A percentile compares a stretch with the other conserved stretches of the same genome.
Conservation (phyloP, 1,140 invertebrate species). For the Parasteatoda tepidariorum region DNA sequence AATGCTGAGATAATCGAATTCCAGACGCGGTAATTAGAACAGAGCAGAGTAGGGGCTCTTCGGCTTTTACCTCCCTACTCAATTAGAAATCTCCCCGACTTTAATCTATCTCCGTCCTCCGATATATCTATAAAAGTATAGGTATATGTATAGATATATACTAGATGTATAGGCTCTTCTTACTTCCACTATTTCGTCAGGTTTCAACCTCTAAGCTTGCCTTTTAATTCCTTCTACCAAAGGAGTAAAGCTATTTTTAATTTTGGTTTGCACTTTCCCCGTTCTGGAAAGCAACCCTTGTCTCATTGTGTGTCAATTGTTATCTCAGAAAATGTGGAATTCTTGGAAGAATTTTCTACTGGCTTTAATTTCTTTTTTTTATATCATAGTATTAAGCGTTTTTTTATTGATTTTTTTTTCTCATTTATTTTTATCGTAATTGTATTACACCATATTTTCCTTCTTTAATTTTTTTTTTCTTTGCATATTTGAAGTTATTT, state of each 20-base stretch:
- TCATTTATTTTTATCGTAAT: no score
- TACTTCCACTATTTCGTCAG: constrained; percentile 19
- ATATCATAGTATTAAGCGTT: no score
- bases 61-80: constrained; percentile 50
- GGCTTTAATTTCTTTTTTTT: no score
- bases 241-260: constrained; percentile 29
- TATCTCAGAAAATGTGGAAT: not conserved
- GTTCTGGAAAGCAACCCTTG: not conserved
- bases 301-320: not conserved
- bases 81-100: constrained; percentile 56
- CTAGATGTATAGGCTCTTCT: constrained; percentile 7
- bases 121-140: not conserved
- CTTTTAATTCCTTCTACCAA: constrained; percentile 42
- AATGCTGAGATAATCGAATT: constrained; percentile 47
- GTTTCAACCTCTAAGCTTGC: constrained; percentile 28
- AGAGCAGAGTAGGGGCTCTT: constrained; percentile 30
- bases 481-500: no score
- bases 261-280: constrained; percentile 11
- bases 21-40: constrained; percentile 50
- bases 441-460: no score
- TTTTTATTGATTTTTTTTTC: no score
- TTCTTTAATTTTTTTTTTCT: no score
- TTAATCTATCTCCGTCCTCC: constrained; percentile 42
- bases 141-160: constrained; percentile 23
- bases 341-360: not conserved